A percentile compares a stretch with the other conserved stretches of the same genome.
phyloP scores from a whole-genome alignment of 2,888 invertebrate genomes.

The Lepeophtheirus nordmannii region DNA sequence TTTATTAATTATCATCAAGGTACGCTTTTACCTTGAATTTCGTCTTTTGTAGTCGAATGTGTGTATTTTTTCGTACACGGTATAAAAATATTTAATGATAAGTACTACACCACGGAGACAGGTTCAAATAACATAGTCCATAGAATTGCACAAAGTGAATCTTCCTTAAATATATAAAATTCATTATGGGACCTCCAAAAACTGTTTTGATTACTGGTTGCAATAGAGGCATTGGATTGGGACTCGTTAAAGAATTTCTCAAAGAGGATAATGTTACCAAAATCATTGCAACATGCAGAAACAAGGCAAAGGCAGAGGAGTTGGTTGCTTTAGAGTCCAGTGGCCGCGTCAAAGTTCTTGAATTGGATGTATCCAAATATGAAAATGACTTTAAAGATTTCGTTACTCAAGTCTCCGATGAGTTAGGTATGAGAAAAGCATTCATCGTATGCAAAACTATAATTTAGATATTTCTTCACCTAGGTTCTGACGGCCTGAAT shows the following conservation, averaged over 20 bases:
- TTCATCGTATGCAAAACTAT: too few species aligned
- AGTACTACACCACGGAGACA: too few species aligned
- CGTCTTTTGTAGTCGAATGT: too few species aligned
- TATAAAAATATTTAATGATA: too few species aligned
- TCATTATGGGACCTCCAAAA: conserved; percentile 2
- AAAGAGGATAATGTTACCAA: conserved; percentile 40
- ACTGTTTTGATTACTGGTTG: conserved; percentile 71
- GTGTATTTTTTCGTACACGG: too few species aligned
- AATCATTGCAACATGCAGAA: conserved; percentile 68
- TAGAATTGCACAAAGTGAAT: too few species aligned
- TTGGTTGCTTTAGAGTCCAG: conserved; percentile 42
- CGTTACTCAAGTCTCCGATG: neutral
- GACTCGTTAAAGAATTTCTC: conserved; percentile 51
- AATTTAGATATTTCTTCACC: conserved; percentile 32
- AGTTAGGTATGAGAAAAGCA: neutral
- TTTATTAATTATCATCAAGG: too few species aligned
- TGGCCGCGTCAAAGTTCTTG: neutral
- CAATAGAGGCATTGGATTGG: conserved; percentile 74
- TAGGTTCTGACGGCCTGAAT: conserved; percentile 57
- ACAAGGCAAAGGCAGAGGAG: conserved; percentile 51
- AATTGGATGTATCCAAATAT: neutral
- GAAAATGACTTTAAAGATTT: neutral
- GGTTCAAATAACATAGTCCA: too few species aligned
- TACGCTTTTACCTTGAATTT: too few species aligned
- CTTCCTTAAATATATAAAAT: too few species aligned